Evolutionary conservation across 2,797 vertebrate genomes (phyloP), one percentile per base, ranked within the genome.

Genomic region (Sebastes matsubarae): DNA sequence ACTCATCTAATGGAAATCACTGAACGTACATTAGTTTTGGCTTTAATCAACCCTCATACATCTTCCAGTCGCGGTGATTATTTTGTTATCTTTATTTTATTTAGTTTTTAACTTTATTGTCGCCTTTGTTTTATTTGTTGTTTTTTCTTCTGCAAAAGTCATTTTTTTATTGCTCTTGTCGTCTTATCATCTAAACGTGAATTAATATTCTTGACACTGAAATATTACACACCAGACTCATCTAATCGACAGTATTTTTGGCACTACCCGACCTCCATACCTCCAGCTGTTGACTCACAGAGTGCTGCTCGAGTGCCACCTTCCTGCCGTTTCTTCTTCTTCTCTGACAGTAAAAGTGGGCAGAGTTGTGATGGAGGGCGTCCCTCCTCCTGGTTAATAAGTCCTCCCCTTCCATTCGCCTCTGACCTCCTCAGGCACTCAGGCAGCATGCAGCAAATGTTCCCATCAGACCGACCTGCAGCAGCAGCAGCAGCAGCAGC

Each of bases 281-380:
- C 0, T 75, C 18, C 58, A 60, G 73, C 57, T 30, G 61, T 36
- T 1, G 22, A 24, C 6, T 74, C 57, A 27, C 57, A 27, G 54
- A 72, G 73, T 85, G 93, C 84, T 88, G 77, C 93, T 93, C 67
- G 84, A 90, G 93, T 93, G 92, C 95, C 94, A 93, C 94, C 94
- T 94, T 91, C 91, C 92, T 94, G 93, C 79, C 76, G 69, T 65
- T 22, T 18, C 65, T 61, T 22, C 66, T 11, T 14, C 18, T 50
- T 27, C 16, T 27, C n/a, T n/a, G n/a, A 54, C 50, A 54, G 50
- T 50, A 20, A 54, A 22, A 22, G 50, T 22, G 50, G 50, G 50
- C 50, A n/a, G 50, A 22, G 50, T 46, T 46, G 42, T 46, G 42
- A 46, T n/a, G 8, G 46, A n/a, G 46, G 46, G 50, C 50, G 50